Base-by-base conservation (phyloP, 2,113 vertebrate species). In the Girardinichthys multiradiatus region DNA sequence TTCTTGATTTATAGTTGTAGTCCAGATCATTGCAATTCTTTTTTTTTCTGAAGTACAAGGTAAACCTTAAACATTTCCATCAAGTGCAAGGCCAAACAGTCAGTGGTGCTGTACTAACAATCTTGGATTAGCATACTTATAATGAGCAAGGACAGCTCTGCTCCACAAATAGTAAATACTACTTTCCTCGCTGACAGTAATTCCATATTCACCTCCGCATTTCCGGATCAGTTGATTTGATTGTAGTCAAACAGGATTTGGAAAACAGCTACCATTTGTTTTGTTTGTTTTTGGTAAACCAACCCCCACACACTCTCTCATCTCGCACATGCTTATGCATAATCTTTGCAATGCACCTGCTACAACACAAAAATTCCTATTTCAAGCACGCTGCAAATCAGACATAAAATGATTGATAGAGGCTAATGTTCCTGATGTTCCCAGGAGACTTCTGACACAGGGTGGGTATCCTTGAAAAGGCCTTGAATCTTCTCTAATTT, bases 161-260 rank as follows among this genome's bases (percentile, higher is more conserved):
- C 45, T 68, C 60, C 45, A 54, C 65, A 81, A 85, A 84, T 66
- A 59, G 64, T 73, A 75, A 75, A 87, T 51, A 77, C 72, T 39
- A 57, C 65, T 81, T 78, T 82, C 57, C 65, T 84, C 77, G 57
- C 28, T 85, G 79, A 68, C 68, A 72, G 65, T 77, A 39, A 78
- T 76, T 79, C 77, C 76, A 62, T 76, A 63, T 76, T 82, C 82
- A 68, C 68, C 65, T 77, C 66, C 5, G 0, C 65, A 15, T 69
- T 64, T 76, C 66, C 65, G 68, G 68, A 81, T 81, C 67, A 74
- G 26, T 70, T 78, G 68, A 81, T 87, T 70, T 86, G 80, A 79
- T 86, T 87, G 80, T 77, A 78, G 68, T 39, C 70, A 80, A 83
- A 83, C 5, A 75, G 58, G 77, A 90, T 87, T 85, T 74, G 29